A percentile compares a stretch with the other conserved stretches of the same genome.
These are phyloP conservation scores for Caprella mutica DNA, from an alignment of 2,888 invertebrate species.

Conservation along the genomic window DNA sequence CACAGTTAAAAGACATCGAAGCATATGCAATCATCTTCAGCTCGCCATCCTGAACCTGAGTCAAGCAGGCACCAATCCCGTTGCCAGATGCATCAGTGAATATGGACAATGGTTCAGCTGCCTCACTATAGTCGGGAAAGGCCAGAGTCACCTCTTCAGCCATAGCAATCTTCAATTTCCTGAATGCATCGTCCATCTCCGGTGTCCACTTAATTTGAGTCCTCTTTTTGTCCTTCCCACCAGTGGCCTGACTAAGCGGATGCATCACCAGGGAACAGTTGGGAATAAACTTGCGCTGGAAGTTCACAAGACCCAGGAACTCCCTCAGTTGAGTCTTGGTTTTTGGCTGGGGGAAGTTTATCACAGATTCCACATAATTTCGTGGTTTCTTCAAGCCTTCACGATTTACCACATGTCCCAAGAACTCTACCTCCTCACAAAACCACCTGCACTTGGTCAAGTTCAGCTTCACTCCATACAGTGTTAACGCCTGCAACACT, in stretches of 20 bases:
- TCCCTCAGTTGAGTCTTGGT: neutral
- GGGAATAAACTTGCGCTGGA: neutral
- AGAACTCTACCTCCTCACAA: neutral
- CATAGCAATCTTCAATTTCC: neutral
- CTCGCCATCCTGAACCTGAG: neutral
- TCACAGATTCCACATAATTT: neutral
- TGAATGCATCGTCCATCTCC: neutral
- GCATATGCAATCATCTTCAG: neutral
- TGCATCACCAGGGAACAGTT: neutral
- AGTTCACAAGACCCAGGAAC: neutral
- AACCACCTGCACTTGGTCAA: neutral
- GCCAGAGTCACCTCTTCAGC: neutral
- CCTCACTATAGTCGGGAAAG: neutral
- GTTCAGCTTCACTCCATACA: neutral
- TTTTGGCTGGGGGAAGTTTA: neutral
- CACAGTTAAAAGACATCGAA: neutral
- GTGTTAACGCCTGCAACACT: neutral
- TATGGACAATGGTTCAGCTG: neutral
- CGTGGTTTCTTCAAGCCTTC: neutral
- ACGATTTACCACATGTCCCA: neutral
- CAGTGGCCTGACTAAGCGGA: neutral
- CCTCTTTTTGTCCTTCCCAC: neutral
- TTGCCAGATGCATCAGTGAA: neutral
- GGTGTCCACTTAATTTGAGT: neutral
- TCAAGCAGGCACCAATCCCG: neutral